phyloP scores from a whole-genome alignment of 1,140 invertebrate genomes.

The Zaprionus gabonicus region DNA sequence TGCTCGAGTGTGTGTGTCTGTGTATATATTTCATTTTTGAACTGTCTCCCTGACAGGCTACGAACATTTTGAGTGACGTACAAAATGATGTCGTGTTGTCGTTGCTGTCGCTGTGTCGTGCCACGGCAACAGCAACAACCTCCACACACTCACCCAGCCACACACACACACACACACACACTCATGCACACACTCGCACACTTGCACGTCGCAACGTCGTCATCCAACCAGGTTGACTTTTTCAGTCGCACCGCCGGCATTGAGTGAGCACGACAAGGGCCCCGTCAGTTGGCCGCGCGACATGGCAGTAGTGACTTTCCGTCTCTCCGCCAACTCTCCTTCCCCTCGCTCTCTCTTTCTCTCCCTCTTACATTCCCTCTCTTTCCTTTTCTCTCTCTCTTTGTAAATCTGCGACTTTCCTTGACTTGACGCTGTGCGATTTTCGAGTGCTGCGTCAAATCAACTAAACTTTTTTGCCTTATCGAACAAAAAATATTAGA shows the following conservation, averaged over 20 bases:
- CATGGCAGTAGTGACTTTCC: slow-evolving; percentile 61
- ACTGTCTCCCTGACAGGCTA: slow-evolving; percentile 78
- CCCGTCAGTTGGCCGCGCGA: slow-evolving; percentile 48
- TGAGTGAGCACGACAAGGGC: slow-evolving; percentile 38
- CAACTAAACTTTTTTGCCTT: slow-evolving; percentile 63
- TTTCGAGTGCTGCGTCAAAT: slow-evolving; percentile 76
- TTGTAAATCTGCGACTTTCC: not conserved
- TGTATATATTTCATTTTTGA: slow-evolving; percentile 79
- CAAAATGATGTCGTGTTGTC: slow-evolving; percentile 83
- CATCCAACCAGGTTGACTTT: slow-evolving; percentile 68
- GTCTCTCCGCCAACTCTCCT: slow-evolving; percentile 37
- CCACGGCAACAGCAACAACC: slow-evolving; percentile 45
- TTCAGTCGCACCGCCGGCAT: slow-evolving; percentile 59
- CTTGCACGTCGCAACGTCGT: not conserved
- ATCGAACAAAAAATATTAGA: not conserved
- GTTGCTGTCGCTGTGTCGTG: slow-evolving; percentile 53
- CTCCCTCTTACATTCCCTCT: not conserved
- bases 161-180: slow-evolving; percentile 2
- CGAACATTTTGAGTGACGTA: slow-evolving; percentile 80
- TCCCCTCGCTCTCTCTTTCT: not conserved
- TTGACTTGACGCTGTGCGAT: slow-evolving; percentile 61
- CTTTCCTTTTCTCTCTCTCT: not conserved
- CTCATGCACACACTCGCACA: slow-evolving; percentile 6
- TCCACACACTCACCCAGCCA: slow-evolving; percentile 17
- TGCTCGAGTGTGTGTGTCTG: slow-evolving; percentile 12